These are phyloP conservation scores for Anticlea derivata DNA, from an alignment of 2,888 invertebrate species.

Conservation along the genomic window DNA sequence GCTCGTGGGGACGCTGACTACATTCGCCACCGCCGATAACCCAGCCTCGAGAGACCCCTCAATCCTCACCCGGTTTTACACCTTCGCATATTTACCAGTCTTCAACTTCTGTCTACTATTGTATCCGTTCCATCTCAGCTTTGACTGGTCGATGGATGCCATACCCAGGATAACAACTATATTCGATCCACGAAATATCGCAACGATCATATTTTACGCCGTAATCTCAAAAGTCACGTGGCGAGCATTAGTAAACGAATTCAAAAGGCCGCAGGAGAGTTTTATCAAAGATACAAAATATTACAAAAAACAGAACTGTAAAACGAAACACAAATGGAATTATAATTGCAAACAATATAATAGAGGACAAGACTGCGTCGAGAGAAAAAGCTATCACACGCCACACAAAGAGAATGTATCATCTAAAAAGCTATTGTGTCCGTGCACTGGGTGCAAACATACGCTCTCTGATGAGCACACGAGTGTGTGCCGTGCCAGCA, in stretches of 20 bases:
- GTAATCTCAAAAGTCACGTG: constrained; percentile 72
- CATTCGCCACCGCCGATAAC: constrained; percentile 97
- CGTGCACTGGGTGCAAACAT: constrained; percentile 88
- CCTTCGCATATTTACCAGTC: constrained; percentile 95
- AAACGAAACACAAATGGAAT: constrained; percentile 74
- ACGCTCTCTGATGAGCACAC: constrained; percentile 87
- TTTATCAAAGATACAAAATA: constrained; percentile 62
- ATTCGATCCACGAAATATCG: constrained; percentile 91
- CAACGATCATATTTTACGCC: constrained; percentile 90
- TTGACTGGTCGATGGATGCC: constrained; percentile 99
- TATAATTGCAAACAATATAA: constrained; percentile 69
- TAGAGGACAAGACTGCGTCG: constrained; percentile 68
- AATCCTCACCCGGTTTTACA: constrained; percentile 91
- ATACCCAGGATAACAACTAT: constrained; percentile 92
- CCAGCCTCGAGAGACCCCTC: constrained; percentile 95
- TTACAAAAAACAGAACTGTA: constrained; percentile 70
- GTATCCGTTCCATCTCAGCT: constrained; percentile 94
- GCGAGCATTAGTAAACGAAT: constrained; percentile 65
- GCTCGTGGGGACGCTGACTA: constrained; percentile 89
- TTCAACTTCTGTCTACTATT: constrained; percentile 95
- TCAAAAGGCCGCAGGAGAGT: constrained; percentile 64
- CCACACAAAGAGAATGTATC: constrained; percentile 67
- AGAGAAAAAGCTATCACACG: constrained; percentile 68
- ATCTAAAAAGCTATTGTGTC: constrained; percentile 71
- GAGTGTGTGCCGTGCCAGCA: constrained; percentile 86